These are phyloP conservation scores for Dryococelus australis DNA, from an alignment of 2,888 invertebrate species.

Conservation along the genomic window DNA sequence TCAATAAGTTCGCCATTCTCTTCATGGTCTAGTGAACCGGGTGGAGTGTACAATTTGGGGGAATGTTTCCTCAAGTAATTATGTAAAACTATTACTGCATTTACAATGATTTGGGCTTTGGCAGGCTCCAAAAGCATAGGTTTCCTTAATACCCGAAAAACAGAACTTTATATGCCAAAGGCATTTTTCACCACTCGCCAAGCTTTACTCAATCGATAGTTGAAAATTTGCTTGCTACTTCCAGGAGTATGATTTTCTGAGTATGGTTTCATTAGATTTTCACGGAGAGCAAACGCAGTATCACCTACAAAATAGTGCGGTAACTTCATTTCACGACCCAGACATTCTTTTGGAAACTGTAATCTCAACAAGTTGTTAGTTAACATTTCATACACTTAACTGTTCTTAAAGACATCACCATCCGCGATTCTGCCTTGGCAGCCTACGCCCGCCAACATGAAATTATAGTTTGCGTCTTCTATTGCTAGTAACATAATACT, in stretches of 20 bases:
- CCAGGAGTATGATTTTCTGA: neutral
- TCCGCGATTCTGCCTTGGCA: too few species aligned
- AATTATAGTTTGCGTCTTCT: too few species aligned
- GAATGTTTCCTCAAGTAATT: neutral
- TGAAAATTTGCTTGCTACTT: neutral
- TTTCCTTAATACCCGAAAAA: neutral
- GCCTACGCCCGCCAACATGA: too few species aligned
- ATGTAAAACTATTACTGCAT: neutral
- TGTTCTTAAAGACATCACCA: neutral
- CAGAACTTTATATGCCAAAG: neutral
- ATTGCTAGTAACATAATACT: neutral
- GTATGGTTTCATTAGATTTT: constrained; percentile 5
- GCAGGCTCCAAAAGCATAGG: constrained; percentile 23
- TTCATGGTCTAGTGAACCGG: neutral
- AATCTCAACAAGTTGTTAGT: neutral
- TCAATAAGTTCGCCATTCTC: neutral
- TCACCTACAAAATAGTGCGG: constrained; percentile 39
- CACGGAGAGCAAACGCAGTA: neutral
- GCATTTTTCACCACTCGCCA: neutral
- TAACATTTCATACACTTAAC: too few species aligned
- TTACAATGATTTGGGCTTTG: neutral
- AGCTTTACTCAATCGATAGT: neutral
- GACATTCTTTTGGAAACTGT: neutral
- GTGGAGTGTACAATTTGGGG: neutral
- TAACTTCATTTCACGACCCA: neutral